Evolutionary conservation across 2,888 invertebrate species (phyloP).

Genomic region (Venusia cambrica): DNA sequence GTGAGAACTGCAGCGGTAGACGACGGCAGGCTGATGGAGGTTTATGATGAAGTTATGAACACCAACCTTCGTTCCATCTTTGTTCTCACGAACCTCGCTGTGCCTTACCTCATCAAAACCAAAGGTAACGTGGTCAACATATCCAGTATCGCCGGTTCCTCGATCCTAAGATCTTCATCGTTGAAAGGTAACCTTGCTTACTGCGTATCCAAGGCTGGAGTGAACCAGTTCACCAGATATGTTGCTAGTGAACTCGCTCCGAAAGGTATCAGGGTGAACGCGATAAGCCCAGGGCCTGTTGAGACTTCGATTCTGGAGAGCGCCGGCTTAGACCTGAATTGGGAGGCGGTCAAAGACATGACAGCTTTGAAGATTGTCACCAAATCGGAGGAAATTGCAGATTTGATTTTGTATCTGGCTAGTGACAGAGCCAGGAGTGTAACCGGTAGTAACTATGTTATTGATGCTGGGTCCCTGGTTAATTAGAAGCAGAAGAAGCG

Average conservation of each 20-base stretch:
- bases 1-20: slow-evolving; percentile 19
- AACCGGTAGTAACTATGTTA: slow-evolving; percentile 33
- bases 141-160: slow-evolving; percentile 44
- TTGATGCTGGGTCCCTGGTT: slow-evolving; percentile 33
- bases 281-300: slow-evolving; percentile 42
- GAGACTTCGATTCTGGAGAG: slow-evolving; percentile 70
- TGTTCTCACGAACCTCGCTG: slow-evolving; percentile 37
- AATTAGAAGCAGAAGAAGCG: no score
- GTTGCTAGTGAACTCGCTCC: slow-evolving; percentile 83
- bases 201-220: slow-evolving; percentile 38
- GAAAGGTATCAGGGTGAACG: slow-evolving; percentile 85
- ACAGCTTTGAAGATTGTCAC: slow-evolving; percentile 37
- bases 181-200: slow-evolving; percentile 57
- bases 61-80: slow-evolving; percentile 42
- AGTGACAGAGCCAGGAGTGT: slow-evolving; percentile 40
- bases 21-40: slow-evolving; percentile 28
- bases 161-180: no score
- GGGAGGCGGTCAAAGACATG: slow-evolving; percentile 3
- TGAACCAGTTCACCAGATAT: slow-evolving; percentile 39
- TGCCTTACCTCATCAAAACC: slow-evolving; percentile 37
- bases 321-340: slow-evolving; percentile 4
- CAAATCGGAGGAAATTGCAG: slow-evolving; percentile 38
- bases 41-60: slow-evolving; percentile 40
- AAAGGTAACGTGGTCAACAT: slow-evolving; percentile 49
- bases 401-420: slow-evolving; percentile 39